Evolutionary conservation across 2,888 invertebrate genomes (phyloP).

Genomic region (Acleris literana): DNA sequence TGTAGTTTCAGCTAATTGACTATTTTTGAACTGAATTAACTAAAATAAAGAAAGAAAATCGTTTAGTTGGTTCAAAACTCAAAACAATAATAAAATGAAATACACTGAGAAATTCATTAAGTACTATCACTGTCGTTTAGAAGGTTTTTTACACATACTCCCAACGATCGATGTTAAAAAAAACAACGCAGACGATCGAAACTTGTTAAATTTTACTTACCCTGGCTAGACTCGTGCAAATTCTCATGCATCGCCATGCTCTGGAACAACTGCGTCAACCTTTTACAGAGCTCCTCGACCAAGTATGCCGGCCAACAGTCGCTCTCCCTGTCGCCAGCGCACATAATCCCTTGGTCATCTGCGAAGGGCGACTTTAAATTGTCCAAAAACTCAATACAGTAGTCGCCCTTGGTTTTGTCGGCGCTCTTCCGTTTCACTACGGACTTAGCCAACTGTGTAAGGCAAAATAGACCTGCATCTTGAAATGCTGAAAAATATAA

Average conservation of each 20-base stretch:
- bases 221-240: slow-evolving; percentile 57
- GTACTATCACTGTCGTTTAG: too few species aligned
- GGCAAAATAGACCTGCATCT: slow-evolving; percentile 62
- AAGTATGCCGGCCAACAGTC: slow-evolving; percentile 72
- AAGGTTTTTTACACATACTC: too few species aligned
- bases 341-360: slow-evolving; percentile 37
- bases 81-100: too few species aligned
- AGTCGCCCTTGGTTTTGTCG: slow-evolving; percentile 54
- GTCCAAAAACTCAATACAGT: slow-evolving; percentile 59
- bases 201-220: slow-evolving; percentile 46
- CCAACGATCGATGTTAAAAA: too few species aligned
- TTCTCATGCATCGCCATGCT: slow-evolving; percentile 56
- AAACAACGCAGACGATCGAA: too few species aligned
- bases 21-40: too few species aligned
- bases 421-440: slow-evolving; percentile 51
- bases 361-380: slow-evolving; percentile 55
- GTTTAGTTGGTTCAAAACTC: too few species aligned
- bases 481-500: slow-evolving; percentile 60
- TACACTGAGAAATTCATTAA: too few species aligned
- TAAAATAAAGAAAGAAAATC: too few species aligned
- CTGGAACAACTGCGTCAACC: slow-evolving; percentile 58
- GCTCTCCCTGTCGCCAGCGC: slow-evolving; percentile 50
- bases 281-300: slow-evolving; percentile 65
- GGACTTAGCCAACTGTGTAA: slow-evolving; percentile 63
- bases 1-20: too few species aligned